Base-by-base conservation (phyloP, 1,140 invertebrate species). In the Drosophila yakuba region DNA sequence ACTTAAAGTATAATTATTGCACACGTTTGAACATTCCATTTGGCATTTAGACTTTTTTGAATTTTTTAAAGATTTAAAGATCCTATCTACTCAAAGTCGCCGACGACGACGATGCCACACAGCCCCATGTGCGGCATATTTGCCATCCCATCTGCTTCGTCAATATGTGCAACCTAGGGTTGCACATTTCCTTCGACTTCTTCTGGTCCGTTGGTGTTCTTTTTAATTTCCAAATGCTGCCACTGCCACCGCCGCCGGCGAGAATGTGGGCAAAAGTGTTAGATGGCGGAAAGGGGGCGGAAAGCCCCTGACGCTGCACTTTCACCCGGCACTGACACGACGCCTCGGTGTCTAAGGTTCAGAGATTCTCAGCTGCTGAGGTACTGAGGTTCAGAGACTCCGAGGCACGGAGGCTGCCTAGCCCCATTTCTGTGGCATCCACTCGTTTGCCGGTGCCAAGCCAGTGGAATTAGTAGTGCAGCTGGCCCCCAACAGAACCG, bases 201-300 rank as follows among this genome's bases (percentile, higher is more conserved):
- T 17, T 41, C 8, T 43, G 23, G 23, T 44, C 44, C 32, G 39
- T 12, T 58, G 35, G 23, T 57, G 55, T 63, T 80, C 66, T 74
- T 74, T 85, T 80, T 85, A 85, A 85, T 85, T 86, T 85, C 52
- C 56, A 86, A 86, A 86, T 85, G 81, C 76, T 78, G 77, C 60
- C 62, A 54, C 63, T 2, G 20, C 20, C 20, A 2, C 20, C 20
- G 20, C 20, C 63, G 51, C 51, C 28, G 47, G 32, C 7, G 44
- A 47, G 68, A 72, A 71, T 58, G 66, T 28, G 36, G 60, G 36
- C 17, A 64, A 71, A 58, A 57, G 63, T 52, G 38, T 28, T 28
- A 36, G 20, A 36, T 3, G 3, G 23, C 17, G 17, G 17, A 17
- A 17, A 17, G 25, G 15, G 17, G 36, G 15, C 3, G 25, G 25